Conservation (phyloP, 2,113 vertebrate species). For the Pseudorhombus dupliciocellatus region DNA sequence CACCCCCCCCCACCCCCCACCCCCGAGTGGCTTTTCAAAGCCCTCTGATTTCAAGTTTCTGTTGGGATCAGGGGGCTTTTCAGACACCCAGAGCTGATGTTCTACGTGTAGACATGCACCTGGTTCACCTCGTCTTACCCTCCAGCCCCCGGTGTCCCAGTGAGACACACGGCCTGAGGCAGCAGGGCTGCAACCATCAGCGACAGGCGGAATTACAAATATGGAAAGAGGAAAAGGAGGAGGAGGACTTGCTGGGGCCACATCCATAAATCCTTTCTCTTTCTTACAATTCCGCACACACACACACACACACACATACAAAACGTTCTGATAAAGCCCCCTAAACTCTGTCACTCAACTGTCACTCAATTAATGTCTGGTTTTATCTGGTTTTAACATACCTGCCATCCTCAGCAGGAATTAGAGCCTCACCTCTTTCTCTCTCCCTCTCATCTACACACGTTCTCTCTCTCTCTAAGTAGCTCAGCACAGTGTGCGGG, state of each 20-base stretch:
- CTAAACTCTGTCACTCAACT: conserved; percentile 64
- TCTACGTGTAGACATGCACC: conserved; percentile 28
- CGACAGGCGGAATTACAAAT: not conserved
- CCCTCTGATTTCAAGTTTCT: conserved; percentile 41
- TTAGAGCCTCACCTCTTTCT: conserved; percentile 53
- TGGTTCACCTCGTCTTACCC: conserved; percentile 27
- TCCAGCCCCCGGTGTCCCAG: conserved; percentile 11
- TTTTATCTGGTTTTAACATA: conserved; percentile 75
- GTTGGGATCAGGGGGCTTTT: conserved; percentile 28
- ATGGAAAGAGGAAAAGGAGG: not conserved
- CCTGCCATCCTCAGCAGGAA: conserved; percentile 68
- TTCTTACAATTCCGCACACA: not conserved
- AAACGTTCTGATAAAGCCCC: conserved; percentile 39
- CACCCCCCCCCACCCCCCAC: not conserved
- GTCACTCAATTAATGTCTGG: conserved; percentile 66
- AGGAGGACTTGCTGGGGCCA: conserved; percentile 2
- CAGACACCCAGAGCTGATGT: conserved; percentile 12
- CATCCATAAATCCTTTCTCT: conserved; percentile 30
- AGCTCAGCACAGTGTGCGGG: conserved; percentile 50
- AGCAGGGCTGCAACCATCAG: conserved; percentile 7
- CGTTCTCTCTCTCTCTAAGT: conserved; percentile 29
- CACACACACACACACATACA: not conserved
- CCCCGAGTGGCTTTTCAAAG: conserved; percentile 24
- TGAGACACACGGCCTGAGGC: not conserved
- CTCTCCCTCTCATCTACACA: conserved; percentile 16